Evolutionary conservation across 1,140 invertebrate species (phyloP).

Genomic region (Drosophila azteca): DNA sequence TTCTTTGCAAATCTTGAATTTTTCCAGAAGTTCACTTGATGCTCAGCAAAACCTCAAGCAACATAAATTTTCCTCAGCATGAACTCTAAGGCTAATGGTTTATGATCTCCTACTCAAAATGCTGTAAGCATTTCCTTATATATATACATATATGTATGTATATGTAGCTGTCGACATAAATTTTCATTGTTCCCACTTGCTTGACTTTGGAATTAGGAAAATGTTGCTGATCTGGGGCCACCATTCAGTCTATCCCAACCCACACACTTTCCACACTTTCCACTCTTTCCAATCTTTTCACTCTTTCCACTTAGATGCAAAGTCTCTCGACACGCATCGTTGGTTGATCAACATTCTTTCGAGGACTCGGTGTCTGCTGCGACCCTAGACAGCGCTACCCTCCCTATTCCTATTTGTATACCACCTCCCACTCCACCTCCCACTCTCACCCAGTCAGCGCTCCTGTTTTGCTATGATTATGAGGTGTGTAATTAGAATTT

Average conservation of each 20-base stretch:
- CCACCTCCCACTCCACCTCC: slow-evolving; percentile 19
- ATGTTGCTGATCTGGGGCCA: slow-evolving; percentile 17
- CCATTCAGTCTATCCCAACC: slow-evolving; percentile 22
- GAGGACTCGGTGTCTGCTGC: background rate
- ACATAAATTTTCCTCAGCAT: too few relatives aligned
- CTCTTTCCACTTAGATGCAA: background rate
- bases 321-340: slow-evolving; percentile 53
- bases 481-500: slow-evolving; percentile 83
- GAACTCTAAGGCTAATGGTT: too few relatives aligned
- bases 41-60: too few relatives aligned
- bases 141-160: too few relatives aligned
- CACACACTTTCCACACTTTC: slow-evolving; percentile 23
- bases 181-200: slow-evolving; percentile 26
- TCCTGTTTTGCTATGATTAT: slow-evolving; percentile 68
- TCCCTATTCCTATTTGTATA: slow-evolving; percentile 3
- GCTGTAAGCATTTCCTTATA: slow-evolving; percentile 47
- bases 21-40: too few relatives aligned
- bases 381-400: slow-evolving; percentile 8
- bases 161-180: slow-evolving; percentile 56
- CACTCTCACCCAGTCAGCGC: slow-evolving; percentile 31
- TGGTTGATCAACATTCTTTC: slow-evolving; percentile 61
- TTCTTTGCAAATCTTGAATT: background rate
- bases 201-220: slow-evolving; percentile 21
- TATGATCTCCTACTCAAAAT: background rate
- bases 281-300: slow-evolving; percentile 13